These are phyloP conservation scores for Ceryle rudis DNA, from an alignment of 2,797 vertebrate species.

Conservation along the genomic window DNA sequence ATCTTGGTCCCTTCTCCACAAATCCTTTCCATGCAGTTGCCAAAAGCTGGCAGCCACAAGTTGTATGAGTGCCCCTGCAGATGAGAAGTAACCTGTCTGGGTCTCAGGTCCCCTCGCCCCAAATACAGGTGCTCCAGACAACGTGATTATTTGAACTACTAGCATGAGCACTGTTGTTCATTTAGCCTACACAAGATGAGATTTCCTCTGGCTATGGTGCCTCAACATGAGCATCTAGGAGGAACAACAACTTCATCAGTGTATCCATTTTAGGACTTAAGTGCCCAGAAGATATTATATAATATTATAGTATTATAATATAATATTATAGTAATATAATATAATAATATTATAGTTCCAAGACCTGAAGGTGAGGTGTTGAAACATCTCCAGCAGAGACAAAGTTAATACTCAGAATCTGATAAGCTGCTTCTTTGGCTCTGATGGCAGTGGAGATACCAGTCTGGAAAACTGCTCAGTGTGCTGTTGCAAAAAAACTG, in stretches of 20 bases:
- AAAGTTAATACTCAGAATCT: neutral
- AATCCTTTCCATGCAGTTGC: neutral
- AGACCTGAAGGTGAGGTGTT: neutral
- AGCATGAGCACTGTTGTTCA: neutral
- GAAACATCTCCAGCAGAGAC: neutral
- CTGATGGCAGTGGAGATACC: neutral
- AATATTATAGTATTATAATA: neutral
- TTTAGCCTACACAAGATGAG: neutral
- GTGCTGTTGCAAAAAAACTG: neutral
- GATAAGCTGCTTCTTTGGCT: constrained; percentile 22
- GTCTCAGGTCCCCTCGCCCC: neutral
- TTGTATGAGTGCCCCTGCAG: neutral
- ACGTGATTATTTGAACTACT: fast-evolving
- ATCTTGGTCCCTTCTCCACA: neutral
- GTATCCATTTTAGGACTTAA: neutral
- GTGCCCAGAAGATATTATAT: neutral
- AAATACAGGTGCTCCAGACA: neutral
- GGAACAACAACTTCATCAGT: neutral
- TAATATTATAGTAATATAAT: neutral
- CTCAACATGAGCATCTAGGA: neutral
- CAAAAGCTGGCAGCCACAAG: neutral
- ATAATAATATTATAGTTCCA: neutral
- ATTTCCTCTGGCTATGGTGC: neutral
- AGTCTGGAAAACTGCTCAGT: constrained; percentile 14
- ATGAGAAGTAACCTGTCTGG: neutral